Base-by-base conservation (phyloP, 2,888 invertebrate genomes). In the Cryptocephalus primarius region DNA sequence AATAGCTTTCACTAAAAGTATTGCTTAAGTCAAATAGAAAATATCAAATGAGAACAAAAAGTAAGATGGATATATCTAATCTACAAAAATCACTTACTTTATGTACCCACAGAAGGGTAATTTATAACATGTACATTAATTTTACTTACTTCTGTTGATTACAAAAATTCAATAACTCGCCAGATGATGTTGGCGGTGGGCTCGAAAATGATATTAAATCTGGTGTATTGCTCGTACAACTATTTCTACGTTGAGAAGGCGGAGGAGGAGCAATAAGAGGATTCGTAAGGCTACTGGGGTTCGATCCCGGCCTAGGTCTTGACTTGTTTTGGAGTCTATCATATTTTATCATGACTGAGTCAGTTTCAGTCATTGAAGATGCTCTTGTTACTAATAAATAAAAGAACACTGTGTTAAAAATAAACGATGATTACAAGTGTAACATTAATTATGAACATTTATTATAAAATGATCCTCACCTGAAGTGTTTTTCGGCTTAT, bases 181-280 rank as follows among this genome's bases (percentile, higher is more conserved):
- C 74, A 9, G 73, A 74, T 10, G 73, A 72, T 64, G 75, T 67
- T 47, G 75, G 68, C 53, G 75, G 67, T 13, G 84, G 84, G 65
- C 82, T 84, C 13, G 79, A 69, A 62, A 85, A 85, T 10, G 83
- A 84, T 57, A 85, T 85, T 52, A 85, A 70, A 70, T 85, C 85
- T 48, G 75, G 79, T 31, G 72, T 69, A 44, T 62, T 61, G 4
- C 55, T 55, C 41, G 71, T 64, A 45, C 72, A 72, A 43, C 74
- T 71, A 51, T 63, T 68, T 50, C 64, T 67, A 43, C 66, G 61
- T 43, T 66, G 67, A 2, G 67, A 60, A 8, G 60, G 49, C 34
- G 68, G 68, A 38, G 75, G 76, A 32, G 70, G 74, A 50, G 71
- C 79, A 48, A 76, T 69, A 46, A 69, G 58, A 48, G 70, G 65